Evolutionary conservation across 2,113 vertebrate species (phyloP), one percentile per base, ranked within the genome.

Genomic region (Heterocephalus glaber): DNA sequence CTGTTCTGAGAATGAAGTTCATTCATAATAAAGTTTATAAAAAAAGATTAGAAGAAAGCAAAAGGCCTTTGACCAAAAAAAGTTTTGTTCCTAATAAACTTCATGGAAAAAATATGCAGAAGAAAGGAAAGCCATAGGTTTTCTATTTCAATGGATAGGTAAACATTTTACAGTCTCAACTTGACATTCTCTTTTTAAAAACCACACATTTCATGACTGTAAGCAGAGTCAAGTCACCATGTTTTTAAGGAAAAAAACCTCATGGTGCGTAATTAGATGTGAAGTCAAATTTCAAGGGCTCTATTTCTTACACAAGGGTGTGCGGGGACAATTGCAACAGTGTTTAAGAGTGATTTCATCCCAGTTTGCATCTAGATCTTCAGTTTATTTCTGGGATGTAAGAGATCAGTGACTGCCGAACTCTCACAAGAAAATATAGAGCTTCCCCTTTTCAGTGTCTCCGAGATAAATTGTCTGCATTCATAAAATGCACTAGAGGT

Each of bases 401-500:
- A 88, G 90, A 90, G 28, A 83, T 4, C 26, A 88, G 17, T 4
- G 30, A 38, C 16, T 56, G 2, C 2, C 90, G 11, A 60, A 61
- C 28, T 47, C 10, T 41, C 16, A 56, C 7, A 38, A 63, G 44
- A 87, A 94, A 86, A 38, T 35, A 85, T 3, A 58, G 89, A 72
- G 8, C 4, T 33, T 54, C 5, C 7, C 5, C 2, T 66, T 88
- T 72, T 44, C 79, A 79, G 58, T 74, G 12, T 52, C 49, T 85
- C 26, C 76, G 24, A 89, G 89, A 88, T 90, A 80, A 95, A 74
- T 52, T 58, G 20, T 83, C 26, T 56, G 2, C 33, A 82, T 17
- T 83, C 54, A 79, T 87, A 88, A 95, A 94, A 86, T 35, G 52
- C 13, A 86, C 35, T 82, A 81, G 28, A 81, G 89, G 88, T 61